These are phyloP conservation scores for Portunus trituberculatus DNA, from an alignment of 1,140 invertebrate species.

Conservation along the genomic window DNA sequence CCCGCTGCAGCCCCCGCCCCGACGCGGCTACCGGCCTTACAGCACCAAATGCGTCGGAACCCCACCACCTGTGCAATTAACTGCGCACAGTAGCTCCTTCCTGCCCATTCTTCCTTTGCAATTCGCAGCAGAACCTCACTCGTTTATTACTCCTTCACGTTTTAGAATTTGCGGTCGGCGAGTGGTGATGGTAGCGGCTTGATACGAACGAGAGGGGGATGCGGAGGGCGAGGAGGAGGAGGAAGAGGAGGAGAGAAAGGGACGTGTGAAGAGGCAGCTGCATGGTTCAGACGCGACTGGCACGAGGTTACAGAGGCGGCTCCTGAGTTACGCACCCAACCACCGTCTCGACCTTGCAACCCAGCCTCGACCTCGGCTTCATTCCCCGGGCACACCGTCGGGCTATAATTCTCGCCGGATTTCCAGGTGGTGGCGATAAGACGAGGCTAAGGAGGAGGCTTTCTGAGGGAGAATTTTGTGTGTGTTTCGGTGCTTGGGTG, in stretches of 20 bases:
- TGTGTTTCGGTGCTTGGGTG: too few relatives aligned
- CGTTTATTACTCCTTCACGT: background rate
- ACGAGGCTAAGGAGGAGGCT: too few relatives aligned
- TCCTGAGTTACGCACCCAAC: constrained; percentile 70
- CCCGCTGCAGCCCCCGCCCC: background rate
- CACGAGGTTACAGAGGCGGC: constrained; percentile 69
- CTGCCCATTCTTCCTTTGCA: background rate
- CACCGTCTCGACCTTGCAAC: constrained; percentile 58
- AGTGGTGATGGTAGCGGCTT: background rate
- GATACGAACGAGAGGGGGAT: background rate
- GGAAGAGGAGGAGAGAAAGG: background rate
- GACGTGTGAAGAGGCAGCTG: background rate
- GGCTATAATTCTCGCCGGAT: too few relatives aligned
- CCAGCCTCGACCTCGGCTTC: constrained; percentile 61
- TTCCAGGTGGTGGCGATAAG: too few relatives aligned
- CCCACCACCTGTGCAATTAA: constrained; percentile 52
- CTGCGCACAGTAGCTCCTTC: background rate
- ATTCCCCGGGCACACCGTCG: background rate
- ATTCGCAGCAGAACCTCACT: background rate
- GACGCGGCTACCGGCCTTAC: constrained; percentile 62
- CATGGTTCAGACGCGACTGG: constrained; percentile 67
- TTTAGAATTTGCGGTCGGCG: background rate
- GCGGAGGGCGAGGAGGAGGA: background rate
- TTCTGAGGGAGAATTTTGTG: too few relatives aligned
- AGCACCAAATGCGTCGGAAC: constrained; percentile 59